Evolutionary conservation across 2,888 invertebrate genomes (phyloP).

Genomic region (Caenorhabditis panamensis): DNA sequence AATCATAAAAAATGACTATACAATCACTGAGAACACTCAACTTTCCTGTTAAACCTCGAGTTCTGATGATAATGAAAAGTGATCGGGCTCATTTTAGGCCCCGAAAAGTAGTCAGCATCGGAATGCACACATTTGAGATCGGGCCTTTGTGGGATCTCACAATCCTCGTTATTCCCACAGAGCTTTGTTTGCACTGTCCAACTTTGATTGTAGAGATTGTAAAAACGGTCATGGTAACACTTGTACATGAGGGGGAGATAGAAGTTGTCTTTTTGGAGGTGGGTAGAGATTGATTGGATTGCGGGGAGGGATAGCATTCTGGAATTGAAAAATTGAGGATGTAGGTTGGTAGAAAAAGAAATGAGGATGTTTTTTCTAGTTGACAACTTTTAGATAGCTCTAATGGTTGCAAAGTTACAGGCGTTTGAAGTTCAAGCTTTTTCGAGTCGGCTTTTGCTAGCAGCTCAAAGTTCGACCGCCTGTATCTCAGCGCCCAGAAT

Average conservation of each 20-base stretch:
- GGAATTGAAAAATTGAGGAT: background rate
- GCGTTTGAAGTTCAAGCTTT: too few species aligned
- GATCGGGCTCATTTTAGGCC: slow-evolving; percentile 27
- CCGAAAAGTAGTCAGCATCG: slow-evolving; percentile 36
- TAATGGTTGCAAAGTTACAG: too few species aligned
- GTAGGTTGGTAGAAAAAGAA: too few species aligned
- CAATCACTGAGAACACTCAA: slow-evolving; percentile 16
- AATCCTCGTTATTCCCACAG: slow-evolving; percentile 35
- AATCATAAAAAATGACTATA: too few species aligned
- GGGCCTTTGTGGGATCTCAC: slow-evolving; percentile 21
- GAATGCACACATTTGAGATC: slow-evolving; percentile 40
- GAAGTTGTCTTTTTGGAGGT: slow-evolving; percentile 6
- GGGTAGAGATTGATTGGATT: background rate
- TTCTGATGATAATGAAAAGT: slow-evolving; percentile 34
- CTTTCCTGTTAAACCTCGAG: slow-evolving; percentile 8
- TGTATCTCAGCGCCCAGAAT: background rate
- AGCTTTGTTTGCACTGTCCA: background rate
- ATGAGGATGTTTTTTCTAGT: too few species aligned
- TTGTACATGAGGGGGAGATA: slow-evolving; percentile 31
- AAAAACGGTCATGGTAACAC: slow-evolving; percentile 32
- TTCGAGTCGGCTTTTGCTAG: background rate
- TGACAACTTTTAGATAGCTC: too few species aligned
- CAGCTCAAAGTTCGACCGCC: background rate
- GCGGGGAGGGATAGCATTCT: background rate
- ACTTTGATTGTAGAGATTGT: background rate